These are phyloP conservation scores for Hymenochirus boettgeri DNA, from an alignment of 2,113 vertebrate genomes.

Conservation along the genomic window DNA sequence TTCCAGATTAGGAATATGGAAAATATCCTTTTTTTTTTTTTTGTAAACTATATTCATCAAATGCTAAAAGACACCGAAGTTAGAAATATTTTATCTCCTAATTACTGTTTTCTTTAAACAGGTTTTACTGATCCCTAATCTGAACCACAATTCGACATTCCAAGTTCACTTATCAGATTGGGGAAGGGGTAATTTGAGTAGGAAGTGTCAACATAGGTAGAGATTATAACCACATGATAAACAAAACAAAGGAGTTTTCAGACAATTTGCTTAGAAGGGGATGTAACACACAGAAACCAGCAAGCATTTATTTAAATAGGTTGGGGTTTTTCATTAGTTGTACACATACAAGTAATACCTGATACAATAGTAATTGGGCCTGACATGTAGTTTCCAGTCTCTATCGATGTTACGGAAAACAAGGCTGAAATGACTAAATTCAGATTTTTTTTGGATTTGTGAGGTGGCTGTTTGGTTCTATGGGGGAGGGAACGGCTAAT, in stretches of 20 bases:
- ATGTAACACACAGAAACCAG: conserved; percentile 7
- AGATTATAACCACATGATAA: conserved; percentile 40
- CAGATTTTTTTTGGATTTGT: no score
- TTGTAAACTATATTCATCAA: no score
- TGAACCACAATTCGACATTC: conserved; percentile 42
- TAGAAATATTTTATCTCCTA: conserved; percentile 33
- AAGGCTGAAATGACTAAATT: no score
- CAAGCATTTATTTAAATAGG: neutral
- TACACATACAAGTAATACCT: neutral
- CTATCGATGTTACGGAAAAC: no score
- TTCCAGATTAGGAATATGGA: no score
- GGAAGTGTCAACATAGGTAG: conserved; percentile 37
- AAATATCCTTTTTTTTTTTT: no score
- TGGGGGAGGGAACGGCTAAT: no score
- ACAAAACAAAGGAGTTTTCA: conserved; percentile 29
- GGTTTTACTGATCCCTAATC: conserved; percentile 38
- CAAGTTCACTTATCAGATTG: conserved; percentile 42
- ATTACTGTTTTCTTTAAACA: conserved; percentile 38
- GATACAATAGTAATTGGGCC: neutral
- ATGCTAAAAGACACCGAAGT: conserved; percentile 6
- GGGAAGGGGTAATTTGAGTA: conserved; percentile 38
- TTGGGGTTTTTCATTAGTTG: conserved; percentile 1
- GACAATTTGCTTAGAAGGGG: conserved; percentile 27
- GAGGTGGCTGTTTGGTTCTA: no score
- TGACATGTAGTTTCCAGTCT: conserved; percentile 7